These are phyloP conservation scores for Centruroides sculpturatus DNA, from an alignment of 1,140 invertebrate species.

Conservation along the genomic window DNA sequence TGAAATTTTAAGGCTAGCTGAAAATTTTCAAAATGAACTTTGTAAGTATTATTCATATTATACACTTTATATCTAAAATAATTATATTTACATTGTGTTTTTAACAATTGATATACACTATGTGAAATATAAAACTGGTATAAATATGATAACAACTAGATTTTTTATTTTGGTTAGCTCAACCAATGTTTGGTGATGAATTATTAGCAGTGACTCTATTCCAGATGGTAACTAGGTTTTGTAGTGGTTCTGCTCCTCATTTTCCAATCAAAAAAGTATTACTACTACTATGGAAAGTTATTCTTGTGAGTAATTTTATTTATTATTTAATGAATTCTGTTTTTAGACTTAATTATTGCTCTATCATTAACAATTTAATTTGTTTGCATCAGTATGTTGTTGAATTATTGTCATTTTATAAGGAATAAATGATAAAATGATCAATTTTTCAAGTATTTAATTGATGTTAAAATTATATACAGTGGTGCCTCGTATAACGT, in stretches of 20 bases:
- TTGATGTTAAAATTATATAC: too few relatives aligned
- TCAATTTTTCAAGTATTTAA: too few relatives aligned
- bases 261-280: slow-evolving; percentile 97
- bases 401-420: too few relatives aligned
- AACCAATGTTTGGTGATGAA: slow-evolving; percentile 48
- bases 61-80: background rate
- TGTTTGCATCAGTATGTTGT: too few relatives aligned
- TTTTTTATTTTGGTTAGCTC: slow-evolving; percentile 20
- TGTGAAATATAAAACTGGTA: too few relatives aligned
- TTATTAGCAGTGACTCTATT: slow-evolving; percentile 74
- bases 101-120: background rate
- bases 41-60: slow-evolving; percentile 4
- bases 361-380: too few relatives aligned
- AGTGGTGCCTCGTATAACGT: too few relatives aligned
- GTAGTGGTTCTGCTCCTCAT: slow-evolving; percentile 81
- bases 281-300: slow-evolving; percentile 88
- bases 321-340: too few relatives aligned
- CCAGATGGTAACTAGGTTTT: slow-evolving; percentile 86
- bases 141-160: background rate
- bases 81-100: background rate
- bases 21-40: slow-evolving; percentile 11
- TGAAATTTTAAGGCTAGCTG: slow-evolving; percentile 39
- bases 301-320: slow-evolving; percentile 38
- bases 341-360: too few relatives aligned
- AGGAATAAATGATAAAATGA: too few relatives aligned